Evolutionary conservation across 2,797 vertebrate genomes (phyloP).

Genomic region (Megaceryle alcyon): DNA sequence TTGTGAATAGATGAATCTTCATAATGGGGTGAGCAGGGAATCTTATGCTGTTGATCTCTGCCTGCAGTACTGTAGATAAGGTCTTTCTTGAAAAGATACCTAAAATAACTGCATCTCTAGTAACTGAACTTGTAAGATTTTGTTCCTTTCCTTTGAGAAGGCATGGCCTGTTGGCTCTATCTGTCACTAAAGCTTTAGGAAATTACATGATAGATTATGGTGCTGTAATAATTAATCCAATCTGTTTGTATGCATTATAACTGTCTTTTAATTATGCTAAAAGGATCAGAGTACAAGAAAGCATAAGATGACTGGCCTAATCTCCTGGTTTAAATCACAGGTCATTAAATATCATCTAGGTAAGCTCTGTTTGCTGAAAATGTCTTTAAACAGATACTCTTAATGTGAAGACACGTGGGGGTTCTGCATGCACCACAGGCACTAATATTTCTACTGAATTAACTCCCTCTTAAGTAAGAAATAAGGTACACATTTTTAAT

Average conservation of each 20-base stretch:
- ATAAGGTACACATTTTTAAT: neutral
- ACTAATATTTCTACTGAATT: neutral
- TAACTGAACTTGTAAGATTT: neutral
- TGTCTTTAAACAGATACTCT: neutral
- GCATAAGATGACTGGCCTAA: neutral
- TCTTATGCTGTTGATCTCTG: neutral
- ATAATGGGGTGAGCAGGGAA: accelerated
- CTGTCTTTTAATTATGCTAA: neutral
- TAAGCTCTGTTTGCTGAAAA: neutral
- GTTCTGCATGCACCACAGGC: neutral
- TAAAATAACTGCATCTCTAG: neutral
- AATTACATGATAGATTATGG: neutral
- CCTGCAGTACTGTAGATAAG: neutral
- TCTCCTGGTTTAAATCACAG: neutral
- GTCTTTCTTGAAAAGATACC: neutral
- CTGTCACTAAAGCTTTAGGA: neutral
- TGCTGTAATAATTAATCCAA: neutral
- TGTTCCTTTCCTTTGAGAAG: neutral
- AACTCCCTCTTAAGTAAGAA: neutral
- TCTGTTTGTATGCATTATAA: neutral
- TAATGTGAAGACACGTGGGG: neutral
- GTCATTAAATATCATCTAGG: neutral
- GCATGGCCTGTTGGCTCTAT: neutral
- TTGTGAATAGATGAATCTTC: neutral
- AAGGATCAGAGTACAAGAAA: neutral